A percentile compares a stretch with the other conserved stretches of the same genome.
phyloP scores from a whole-genome alignment of 2,113 vertebrate species.

The Cacatua alba region DNA sequence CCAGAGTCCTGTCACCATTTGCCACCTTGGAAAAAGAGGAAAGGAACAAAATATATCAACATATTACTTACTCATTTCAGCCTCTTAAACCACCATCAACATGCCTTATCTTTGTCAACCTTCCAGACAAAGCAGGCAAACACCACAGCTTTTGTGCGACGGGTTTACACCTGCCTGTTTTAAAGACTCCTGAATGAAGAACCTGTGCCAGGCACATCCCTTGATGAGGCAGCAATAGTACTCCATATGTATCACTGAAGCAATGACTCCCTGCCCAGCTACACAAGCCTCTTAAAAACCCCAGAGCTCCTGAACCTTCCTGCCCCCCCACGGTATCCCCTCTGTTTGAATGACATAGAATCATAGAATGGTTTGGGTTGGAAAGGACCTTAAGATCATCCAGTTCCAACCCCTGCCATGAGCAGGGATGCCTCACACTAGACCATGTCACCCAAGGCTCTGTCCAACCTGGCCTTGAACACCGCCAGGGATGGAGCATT shows the following conservation, averaged over 20 bases:
- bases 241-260: not conserved
- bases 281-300: not conserved
- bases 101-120: not conserved
- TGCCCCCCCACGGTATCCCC: accelerated
- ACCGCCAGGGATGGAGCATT: not conserved
- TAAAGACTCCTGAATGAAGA: not conserved
- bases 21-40: not conserved
- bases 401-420: not conserved
- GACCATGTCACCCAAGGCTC: not conserved
- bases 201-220: not conserved
- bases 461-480: no score
- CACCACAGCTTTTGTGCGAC: not conserved
- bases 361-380: not conserved
- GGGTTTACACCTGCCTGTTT: not conserved
- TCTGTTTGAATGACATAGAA: not conserved
- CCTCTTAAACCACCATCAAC: not conserved
- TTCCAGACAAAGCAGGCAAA: not conserved
- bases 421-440: not conserved
- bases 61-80: not conserved
- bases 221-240: not conserved
- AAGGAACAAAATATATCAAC: not conserved
- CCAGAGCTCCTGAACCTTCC: not conserved
- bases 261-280: not conserved
- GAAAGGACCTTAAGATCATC: not conserved
- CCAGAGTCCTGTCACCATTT: not conserved